Evolutionary conservation across 2,797 vertebrate species (phyloP), one percentile per base, ranked within the genome.

Genomic region (Poeciliopsis turneri): DNA sequence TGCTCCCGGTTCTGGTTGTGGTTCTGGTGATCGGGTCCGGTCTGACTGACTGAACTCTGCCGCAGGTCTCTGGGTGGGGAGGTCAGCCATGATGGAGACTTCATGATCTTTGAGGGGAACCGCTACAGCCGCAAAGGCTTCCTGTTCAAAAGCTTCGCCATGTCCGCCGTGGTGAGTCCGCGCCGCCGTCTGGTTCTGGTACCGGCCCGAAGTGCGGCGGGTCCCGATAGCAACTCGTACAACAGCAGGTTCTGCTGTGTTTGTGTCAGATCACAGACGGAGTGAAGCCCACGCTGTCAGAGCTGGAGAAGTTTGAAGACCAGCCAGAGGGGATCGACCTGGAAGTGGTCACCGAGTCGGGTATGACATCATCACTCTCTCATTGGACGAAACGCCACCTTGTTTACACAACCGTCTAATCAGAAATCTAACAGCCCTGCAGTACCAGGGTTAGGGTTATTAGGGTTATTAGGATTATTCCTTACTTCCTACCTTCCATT

Each of bases 21-120:
- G 59, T 45, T 25, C 23, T 25, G 15, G 51, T 20, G 47, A 49
- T 18, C 18, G 16, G 20, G 41, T 33, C 57, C 1, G 28, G 33
- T 28, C 57, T 13, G 47, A 33, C 3, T 28, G 61, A 5, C 30
- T 16, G 25, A 1, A 80, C 80, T 90, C 64, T 80, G 61, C 53
- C 49, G 25, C 93, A 99, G 98, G 93, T 98, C 97, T 51, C 92
- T 98, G 43, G 97, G 97, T 0, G 98, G 98, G 0, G 98, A 98
- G 6, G 98, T 99, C 68, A 98, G 97, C 39, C 97, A 98, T 0
- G 98, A 99, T 0, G 98, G 98, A 43, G 98, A 99, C 86, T 99
- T 99, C 87, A 97, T 99, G 93, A 98, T 99, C 91, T 99, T 99
- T 12, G 98, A 99, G 90, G 98, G 95, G 39, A 99, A 99, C 87